A percentile compares a stretch with the other conserved stretches of the same genome.
phyloP scores from a whole-genome alignment of 2,888 invertebrate species.

The Pegoplata infirma region DNA sequence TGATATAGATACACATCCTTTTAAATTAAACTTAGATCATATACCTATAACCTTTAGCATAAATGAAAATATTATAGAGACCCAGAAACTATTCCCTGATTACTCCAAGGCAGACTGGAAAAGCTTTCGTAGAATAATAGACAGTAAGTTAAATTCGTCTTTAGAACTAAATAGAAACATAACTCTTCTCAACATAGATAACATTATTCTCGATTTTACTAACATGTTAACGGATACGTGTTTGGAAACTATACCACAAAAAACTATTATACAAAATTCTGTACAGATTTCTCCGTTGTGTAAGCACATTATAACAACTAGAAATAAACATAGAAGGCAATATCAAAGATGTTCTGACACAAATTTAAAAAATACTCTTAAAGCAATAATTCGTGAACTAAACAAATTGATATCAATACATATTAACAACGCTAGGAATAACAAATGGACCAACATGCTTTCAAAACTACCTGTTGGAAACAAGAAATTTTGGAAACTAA shows the following conservation, averaged over 20 bases:
- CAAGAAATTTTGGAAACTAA: background rate
- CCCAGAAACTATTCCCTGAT: background rate
- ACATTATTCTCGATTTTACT: background rate
- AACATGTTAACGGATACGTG: too few species aligned
- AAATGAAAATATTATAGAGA: background rate
- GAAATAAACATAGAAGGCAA: too few species aligned
- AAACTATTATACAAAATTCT: background rate
- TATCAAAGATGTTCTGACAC: too few species aligned
- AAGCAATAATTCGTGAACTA: background rate
- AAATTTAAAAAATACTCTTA: background rate
- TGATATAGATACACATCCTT: background rate
- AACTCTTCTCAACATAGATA: background rate
- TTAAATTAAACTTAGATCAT: background rate
- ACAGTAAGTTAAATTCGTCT: too few species aligned
- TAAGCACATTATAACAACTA: background rate
- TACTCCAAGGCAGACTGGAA: background rate
- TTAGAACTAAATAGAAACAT: background rate
- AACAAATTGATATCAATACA: background rate
- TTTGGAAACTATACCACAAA: background rate
- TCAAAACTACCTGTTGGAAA: background rate
- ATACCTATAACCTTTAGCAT: background rate
- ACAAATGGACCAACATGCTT: background rate
- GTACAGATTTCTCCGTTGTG: background rate
- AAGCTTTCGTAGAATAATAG: too few species aligned
- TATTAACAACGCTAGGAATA: background rate